Base-by-base conservation (phyloP, 1,140 invertebrate species). In the Sitophilus oryzae region DNA sequence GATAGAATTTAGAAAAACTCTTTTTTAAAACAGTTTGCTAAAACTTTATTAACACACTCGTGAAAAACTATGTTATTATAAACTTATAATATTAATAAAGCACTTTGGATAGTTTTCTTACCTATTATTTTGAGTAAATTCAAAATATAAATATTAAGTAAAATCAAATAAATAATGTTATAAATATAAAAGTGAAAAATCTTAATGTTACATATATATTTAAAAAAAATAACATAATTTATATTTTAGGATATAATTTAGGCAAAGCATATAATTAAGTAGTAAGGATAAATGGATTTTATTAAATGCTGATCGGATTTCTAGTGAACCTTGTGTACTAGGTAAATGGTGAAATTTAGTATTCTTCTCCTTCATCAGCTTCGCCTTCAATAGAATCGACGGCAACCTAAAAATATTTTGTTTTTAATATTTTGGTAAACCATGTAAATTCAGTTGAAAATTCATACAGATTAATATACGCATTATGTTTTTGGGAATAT, bases 301-400 rank as follows among this genome's bases (percentile, higher is more conserved):
- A 30, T 6, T 30, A 30, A 30, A 30, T 30, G 25, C 25, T 6
- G 25, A 6, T 30, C 25, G 25, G 25, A 11, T 6, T 6, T 30
- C n/a, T 30, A 30, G 25, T 6, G 11, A 30, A 30, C 11, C 25
- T n/a, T 16, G 9, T 20, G 20, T 42, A 21, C 22, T 45, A 11
- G 23, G 6, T 19, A 10, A 20, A 25, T 3, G 19, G 9, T 50
- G n/a, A 8, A 40, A 0, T 48, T 79, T 77, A 83, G 68, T 82
- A 82, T 74, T 85, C 84, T 62, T 88, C 85, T 38, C 77, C 84
- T 59, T 81, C 84, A 69, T 84, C 82, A 20, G 78, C 83, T 69
- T 84, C 83, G 5, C 80, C 84, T 65, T 85, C 84, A 16, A 82
- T 80, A 15, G 83, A 84, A 74, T 88, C 82, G 75, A 84, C 80